Base-by-base conservation (phyloP, 2,797 vertebrate genomes). In the Pangasius larnaudii region DNA sequence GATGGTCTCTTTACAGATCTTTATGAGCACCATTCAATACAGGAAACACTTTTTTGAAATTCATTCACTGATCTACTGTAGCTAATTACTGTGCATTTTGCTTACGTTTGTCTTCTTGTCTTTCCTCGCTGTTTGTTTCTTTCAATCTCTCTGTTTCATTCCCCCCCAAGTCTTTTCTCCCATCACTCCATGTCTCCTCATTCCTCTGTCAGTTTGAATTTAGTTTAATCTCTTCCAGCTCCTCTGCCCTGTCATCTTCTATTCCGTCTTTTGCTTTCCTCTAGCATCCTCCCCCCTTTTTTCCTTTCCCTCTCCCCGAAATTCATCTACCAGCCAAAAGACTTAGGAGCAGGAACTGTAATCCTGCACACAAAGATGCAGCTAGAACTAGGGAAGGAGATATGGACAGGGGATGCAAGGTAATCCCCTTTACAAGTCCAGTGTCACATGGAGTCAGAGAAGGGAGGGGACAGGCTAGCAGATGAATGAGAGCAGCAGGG, bases 151-250 rank as follows among this genome's bases (percentile, higher is more conserved):
- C 85, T 86, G 91, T 61, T 61, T 61, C 24, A 46, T 27, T 22
- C 22, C 80, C 74, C 71, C 59, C 27, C 11, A 18, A 61, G 22
- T 92, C 83, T 86, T 93, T 93, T 92, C 92, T 88, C 92, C 90
- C 85, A 94, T 94, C 96, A 93, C 93, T 92, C 93, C 91, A 85
- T 11, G 87, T 95, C 93, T 92, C 95, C 92, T 96, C 95, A 95
- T 95, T 92, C 91, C 92, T 93, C 94, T 96, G 96, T 95, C 95
- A 95, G 94, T 94, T 95, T 94, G 93, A 92, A 93, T 96, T 96
- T 93, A 89, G 92, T 94, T 94, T 93, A 93, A 95, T 95, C 94
- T 93, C 93, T 92, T 89, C 93, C 94, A 93, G 83, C 85, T 94
- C 93, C 93, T 94, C 94, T 85, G 90, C 93, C 93, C 94, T 94